Percentiles rank a stretch among this genome's conserved stretches.
phyloP scores from a whole-genome alignment of 1,140 invertebrate species.

The Aphaenogaster floridana region DNA sequence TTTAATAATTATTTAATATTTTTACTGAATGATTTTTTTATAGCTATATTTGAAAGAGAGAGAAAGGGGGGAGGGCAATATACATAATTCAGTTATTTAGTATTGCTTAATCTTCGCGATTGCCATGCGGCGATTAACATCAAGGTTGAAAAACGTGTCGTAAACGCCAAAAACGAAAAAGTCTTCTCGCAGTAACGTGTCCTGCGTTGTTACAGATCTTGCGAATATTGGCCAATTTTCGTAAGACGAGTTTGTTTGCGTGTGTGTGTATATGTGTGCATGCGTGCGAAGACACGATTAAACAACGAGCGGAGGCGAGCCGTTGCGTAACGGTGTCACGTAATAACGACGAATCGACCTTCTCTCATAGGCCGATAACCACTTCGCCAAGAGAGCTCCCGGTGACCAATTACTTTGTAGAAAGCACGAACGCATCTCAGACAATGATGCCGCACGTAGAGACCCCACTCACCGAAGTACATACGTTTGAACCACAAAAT shows the following conservation, averaged over 20 bases:
- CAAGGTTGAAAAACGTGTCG: background rate
- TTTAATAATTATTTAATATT: background rate
- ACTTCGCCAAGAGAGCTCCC: constrained; percentile 55
- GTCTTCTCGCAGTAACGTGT: background rate
- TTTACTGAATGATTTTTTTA: background rate
- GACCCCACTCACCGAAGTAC: background rate
- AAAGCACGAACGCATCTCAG: constrained; percentile 65
- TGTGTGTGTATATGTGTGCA: background rate
- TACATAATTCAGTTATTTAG: background rate
- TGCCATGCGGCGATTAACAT: background rate
- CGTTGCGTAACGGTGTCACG: constrained; percentile 81
- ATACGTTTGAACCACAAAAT: background rate
- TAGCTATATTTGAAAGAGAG: background rate
- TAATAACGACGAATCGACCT: constrained; percentile 80
- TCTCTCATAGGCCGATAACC: constrained; percentile 70
- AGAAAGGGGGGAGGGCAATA: background rate
- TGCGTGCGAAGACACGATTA: constrained; percentile 13
- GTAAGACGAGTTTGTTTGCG: background rate
- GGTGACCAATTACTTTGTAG: constrained; percentile 60
- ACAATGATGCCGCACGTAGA: background rate
- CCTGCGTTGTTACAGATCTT: background rate
- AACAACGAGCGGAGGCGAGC: constrained; percentile 32
- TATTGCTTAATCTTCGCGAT: background rate
- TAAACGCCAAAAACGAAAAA: background rate
- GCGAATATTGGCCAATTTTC: constrained; percentile 63